These are phyloP conservation scores for Rhinella marina DNA, from an alignment of 2,797 vertebrate genomes.

Conservation along the genomic window DNA sequence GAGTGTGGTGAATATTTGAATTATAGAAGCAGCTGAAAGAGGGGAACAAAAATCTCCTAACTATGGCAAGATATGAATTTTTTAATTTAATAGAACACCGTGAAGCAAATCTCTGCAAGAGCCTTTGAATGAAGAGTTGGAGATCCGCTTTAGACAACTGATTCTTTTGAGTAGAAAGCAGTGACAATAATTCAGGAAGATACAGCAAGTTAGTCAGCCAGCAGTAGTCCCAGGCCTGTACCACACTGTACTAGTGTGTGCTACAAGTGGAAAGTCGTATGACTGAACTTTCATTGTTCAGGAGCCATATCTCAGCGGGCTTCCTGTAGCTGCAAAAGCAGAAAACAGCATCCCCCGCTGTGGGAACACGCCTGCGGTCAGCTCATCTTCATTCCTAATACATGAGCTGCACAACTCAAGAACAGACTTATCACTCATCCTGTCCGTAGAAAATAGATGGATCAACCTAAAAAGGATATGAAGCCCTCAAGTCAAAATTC, in stretches of 20 bases:
- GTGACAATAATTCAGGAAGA: background rate
- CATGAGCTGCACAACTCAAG: background rate
- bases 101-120: background rate
- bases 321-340: slow-evolving; percentile 5
- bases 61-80: background rate
- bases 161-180: background rate
- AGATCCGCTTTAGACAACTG: background rate
- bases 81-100: background rate
- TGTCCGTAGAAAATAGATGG: slow-evolving; percentile 12
- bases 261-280: slow-evolving; percentile 7
- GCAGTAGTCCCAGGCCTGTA: slow-evolving; percentile 16
- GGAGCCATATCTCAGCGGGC: slow-evolving; percentile 10
- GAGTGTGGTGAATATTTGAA: no score
- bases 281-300: slow-evolving; percentile 48
- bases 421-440: background rate
- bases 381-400: slow-evolving; percentile 25
- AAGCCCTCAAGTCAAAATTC: background rate
- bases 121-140: background rate
- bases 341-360: slow-evolving; percentile 28
- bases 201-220: background rate
- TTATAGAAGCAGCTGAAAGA: background rate
- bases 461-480: background rate
- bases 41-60: background rate
- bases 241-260: background rate
- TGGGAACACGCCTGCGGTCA: slow-evolving; percentile 7